These are phyloP conservation scores for Crax fasciolata DNA, from an alignment of 2,797 vertebrate genomes.

Conservation along the genomic window DNA sequence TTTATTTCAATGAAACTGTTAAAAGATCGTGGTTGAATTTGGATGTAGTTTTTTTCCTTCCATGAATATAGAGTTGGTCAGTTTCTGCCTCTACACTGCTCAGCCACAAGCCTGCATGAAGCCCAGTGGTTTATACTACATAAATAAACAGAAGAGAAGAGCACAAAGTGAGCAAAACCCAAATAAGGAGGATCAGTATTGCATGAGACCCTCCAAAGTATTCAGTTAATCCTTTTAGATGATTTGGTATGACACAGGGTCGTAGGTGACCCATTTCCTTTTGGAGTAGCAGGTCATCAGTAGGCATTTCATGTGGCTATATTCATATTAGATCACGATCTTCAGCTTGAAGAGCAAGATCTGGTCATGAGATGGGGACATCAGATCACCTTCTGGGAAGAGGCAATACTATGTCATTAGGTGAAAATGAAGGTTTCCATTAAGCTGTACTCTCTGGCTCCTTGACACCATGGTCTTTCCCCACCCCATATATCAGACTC, in stretches of 20 bases:
- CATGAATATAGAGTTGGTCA: background rate
- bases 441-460: background rate
- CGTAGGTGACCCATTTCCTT: background rate
- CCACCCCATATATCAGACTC: background rate
- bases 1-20: conserved; percentile 12
- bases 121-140: background rate
- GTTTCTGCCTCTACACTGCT: background rate
- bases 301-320: background rate
- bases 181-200: rapidly evolving
- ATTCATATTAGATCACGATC: background rate
- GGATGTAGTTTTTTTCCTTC: background rate
- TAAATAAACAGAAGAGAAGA: background rate
- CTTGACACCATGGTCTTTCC: background rate
- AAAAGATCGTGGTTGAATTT: background rate
- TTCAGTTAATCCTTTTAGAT: background rate
- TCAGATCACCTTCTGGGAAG: background rate
- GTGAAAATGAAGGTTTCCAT: background rate
- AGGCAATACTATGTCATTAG: background rate
- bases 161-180: background rate
- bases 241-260: background rate
- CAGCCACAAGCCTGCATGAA: background rate
- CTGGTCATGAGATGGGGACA: background rate
- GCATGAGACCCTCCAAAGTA: background rate
- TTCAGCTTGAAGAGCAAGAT: background rate
- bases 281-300: background rate